A percentile compares a stretch with the other conserved stretches of the same genome.
Conservation (phyloP, 1,140 invertebrate genomes). For the Homalodisca vitripennis region DNA sequence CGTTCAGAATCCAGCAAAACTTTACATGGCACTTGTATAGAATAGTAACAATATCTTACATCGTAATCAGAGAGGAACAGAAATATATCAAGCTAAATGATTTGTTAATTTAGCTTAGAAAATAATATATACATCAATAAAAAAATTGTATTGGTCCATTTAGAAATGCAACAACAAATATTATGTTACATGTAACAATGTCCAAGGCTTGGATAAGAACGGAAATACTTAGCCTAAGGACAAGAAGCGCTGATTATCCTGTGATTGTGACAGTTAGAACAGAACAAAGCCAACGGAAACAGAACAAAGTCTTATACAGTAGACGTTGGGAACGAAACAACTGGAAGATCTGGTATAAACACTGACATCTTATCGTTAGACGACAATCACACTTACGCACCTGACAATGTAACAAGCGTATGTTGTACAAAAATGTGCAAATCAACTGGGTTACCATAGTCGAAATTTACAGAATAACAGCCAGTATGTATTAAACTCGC, state of each 20-base stretch:
- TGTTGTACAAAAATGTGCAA: slow-evolving; percentile 21
- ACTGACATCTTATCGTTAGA: slow-evolving; percentile 16
- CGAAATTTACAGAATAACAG: slow-evolving; percentile 6
- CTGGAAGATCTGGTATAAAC: slow-evolving; percentile 19
- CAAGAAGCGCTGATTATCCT: slow-evolving; percentile 16
- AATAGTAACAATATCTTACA: slow-evolving; percentile 23
- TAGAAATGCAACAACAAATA: slow-evolving; percentile 26
- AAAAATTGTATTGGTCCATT: slow-evolving; percentile 22
- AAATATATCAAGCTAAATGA: slow-evolving; percentile 8
- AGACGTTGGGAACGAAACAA: slow-evolving; percentile 1
- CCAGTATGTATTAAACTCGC: too few relatives aligned
- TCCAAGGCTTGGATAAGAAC: slow-evolving; percentile 5
- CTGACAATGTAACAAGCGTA: slow-evolving; percentile 11
- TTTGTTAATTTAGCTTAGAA: neutral
- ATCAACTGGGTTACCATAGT: slow-evolving; percentile 1
- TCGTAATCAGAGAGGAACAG: neutral
- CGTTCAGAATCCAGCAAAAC: slow-evolving; percentile 14
- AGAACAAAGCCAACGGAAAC: slow-evolving; percentile 5
- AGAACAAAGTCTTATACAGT: neutral
- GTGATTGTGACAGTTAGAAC: slow-evolving; percentile 7
- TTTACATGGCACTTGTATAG: slow-evolving; percentile 27
- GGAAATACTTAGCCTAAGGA: slow-evolving; percentile 14
- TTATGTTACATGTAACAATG: slow-evolving; percentile 23
- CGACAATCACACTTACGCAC: slow-evolving; percentile 10
- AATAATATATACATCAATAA: slow-evolving; percentile 23